Percentiles rank a stretch among this genome's conserved stretches.
Evolutionary conservation across 2,797 vertebrate genomes (phyloP).

Genomic region (Acrocephalus scirpaceus): DNA sequence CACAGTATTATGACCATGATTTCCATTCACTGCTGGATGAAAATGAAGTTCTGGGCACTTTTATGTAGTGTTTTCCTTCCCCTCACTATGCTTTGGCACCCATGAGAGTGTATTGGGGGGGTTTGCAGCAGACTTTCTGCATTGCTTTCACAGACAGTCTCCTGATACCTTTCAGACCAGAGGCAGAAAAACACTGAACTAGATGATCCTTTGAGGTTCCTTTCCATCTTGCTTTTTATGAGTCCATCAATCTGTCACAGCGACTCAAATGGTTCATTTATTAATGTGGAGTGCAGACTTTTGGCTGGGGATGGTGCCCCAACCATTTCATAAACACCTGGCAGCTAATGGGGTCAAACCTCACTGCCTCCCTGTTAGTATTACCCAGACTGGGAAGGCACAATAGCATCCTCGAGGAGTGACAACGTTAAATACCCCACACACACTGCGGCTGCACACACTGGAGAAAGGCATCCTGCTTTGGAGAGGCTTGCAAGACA

Average conservation of each 20-base stretch:
- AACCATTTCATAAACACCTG: background rate
- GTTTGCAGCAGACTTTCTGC: background rate
- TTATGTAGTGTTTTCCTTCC: background rate
- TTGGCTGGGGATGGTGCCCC: background rate
- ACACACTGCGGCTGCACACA: background rate
- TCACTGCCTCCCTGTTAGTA: background rate
- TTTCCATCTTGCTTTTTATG: constrained; percentile 37
- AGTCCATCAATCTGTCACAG: constrained; percentile 15
- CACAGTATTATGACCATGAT: background rate
- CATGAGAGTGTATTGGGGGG: background rate
- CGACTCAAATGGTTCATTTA: background rate
- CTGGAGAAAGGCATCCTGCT: background rate
- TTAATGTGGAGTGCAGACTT: background rate
- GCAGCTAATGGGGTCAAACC: constrained; percentile 5
- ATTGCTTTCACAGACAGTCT: background rate
- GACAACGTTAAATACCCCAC: background rate
- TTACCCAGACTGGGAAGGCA: background rate
- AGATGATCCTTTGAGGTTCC: background rate
- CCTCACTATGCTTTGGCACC: background rate
- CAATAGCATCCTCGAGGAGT: background rate
- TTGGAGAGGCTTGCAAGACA: background rate
- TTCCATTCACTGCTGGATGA: background rate
- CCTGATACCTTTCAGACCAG: background rate
- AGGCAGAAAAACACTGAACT: background rate
- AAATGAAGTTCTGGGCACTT: background rate